Evolutionary conservation across 2,113 vertebrate genomes (phyloP), one percentile per base, ranked within the genome.

Genomic region (Onychostruthus taczanowskii): DNA sequence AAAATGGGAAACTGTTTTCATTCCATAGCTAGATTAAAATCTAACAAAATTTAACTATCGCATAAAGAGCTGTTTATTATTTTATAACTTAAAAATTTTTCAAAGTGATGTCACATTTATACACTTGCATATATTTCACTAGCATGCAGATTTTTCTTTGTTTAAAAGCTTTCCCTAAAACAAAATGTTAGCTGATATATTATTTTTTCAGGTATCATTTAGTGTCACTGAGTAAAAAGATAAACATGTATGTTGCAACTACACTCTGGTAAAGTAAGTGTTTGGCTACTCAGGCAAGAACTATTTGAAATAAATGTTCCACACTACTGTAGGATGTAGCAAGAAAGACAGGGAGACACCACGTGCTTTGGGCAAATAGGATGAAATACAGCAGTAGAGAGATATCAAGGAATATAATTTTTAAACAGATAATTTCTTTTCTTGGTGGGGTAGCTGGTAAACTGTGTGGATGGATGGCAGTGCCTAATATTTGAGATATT

Each of bases 1-100:
- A 90, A 86, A 90, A 83, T 46, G 16, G 24, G 30, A 90, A 90
- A 77, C n/a, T 43, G 53, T 91, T 93, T 95, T 85, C 13, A 2
- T 93, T 95, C 88, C 46, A 46, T 50, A n/a, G 64, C 50, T 80
- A 90, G 58, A 91, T 80, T 94, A 88, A 88, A 96, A 92, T 68
- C 31, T 83, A 87, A 76, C 37, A 88, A 94, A 94, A 88, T 82
- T 47, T 87, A 82, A 79, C 70, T 53, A 23, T 69, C 69, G 91
- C 37, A 66, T 85, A 85, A 90, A 79, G 21, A 93, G 17, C 49
- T 85, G 70, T 62, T 96, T 88, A 90, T 93, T 95, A 64, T 85
- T 94, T 91, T 47, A n/a, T 66, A 80, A 78, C 44, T 63, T 56
- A 3, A 75, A 85, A 88, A 72, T 4, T 1, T 7, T 35, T 58